Base-by-base conservation (phyloP, 2,888 invertebrate genomes). In the Lithosia quadra region DNA sequence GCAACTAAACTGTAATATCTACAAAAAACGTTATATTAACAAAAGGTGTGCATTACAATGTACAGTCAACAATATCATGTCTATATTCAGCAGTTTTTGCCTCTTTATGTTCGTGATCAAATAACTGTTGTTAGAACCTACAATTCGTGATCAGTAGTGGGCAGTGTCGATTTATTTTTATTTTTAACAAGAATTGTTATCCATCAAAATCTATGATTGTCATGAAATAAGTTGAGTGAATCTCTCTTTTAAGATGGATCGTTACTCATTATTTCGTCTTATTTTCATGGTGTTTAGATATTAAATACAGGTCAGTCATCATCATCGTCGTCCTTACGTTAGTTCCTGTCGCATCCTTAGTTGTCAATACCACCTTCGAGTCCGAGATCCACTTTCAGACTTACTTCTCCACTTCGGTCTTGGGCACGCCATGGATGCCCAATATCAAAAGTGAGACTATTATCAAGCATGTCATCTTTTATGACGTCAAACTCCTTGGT, bases 41-140 rank as follows among this genome's bases (percentile, higher is more conserved):
- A 56, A 56, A 56, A 56, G 11, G 22, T 56, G 8, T 24, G 21
- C 24, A 24, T 13, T 56, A 22, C 3, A 5, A 24, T 24, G 4
- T 3, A 56, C 22, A 56, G 56, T 56, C 24, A 56, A 28, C 13
- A 56, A 24, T 63, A 15, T 63, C 33, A 53, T 33, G 2, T 63
- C 28, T 33, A 21, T 33, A 33, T 63, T 53, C 33, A 7, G 34
- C 36, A 34, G 18, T 53, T 65, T 60, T 66, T 49, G 33, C 43
- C 0, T 11, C 4, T 28, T 18, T 63, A 2, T 15, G 34, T 63
- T 63, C 33, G 56, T 56, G 56, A 22, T 56, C 56, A 24, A 56
- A 56, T 56, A 56, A 24, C 56, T 11, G 22, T 56, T 24, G 56
- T 56, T 24, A 56, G 8, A 56, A 24, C 15, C 8, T 56, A 15